Percentiles rank a stretch among this genome's conserved stretches.
phyloP scores from a whole-genome alignment of 2,797 vertebrate genomes.

The Gorsachius magnificus region DNA sequence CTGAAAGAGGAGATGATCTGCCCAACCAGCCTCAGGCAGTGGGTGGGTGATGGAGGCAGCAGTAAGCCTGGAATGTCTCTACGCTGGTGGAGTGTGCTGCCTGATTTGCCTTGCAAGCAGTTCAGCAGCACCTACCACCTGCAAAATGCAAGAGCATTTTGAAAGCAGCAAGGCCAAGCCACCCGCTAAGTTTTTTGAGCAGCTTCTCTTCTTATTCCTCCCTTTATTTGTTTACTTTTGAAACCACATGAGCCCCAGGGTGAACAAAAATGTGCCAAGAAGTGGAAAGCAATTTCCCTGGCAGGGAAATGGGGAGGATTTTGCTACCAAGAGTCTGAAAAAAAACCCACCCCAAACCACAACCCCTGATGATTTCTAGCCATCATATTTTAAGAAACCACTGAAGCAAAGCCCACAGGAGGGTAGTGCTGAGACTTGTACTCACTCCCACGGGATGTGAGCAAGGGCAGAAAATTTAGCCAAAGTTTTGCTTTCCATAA shows the following conservation, averaged over 20 bases:
- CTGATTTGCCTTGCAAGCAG: not conserved
- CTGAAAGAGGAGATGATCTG: not conserved
- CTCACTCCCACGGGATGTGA: not conserved
- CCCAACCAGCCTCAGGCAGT: not conserved
- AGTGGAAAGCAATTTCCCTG: not conserved
- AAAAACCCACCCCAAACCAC: too few species aligned
- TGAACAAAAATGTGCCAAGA: not conserved
- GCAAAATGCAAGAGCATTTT: not conserved
- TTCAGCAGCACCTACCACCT: not conserved
- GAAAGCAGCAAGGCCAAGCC: rapidly evolving
- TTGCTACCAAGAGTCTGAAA: not conserved
- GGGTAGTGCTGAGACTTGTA: not conserved
- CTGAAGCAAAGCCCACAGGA: not conserved
- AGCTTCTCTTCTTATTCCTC: not conserved
- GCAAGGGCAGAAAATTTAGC: not conserved
- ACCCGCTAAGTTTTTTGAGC: not conserved
- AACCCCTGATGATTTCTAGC: not conserved
- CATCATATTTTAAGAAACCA: not conserved
- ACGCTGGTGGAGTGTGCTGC: not conserved
- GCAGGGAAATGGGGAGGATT: not conserved
- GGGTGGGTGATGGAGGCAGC: not conserved
- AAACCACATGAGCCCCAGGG: not conserved
- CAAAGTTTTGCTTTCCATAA: not conserved
- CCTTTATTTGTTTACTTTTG: not conserved
- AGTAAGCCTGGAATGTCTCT: not conserved